Evolutionary conservation across 2,113 vertebrate species (phyloP), one percentile per base, ranked within the genome.

Genomic region (Oryzias woworae): DNA sequence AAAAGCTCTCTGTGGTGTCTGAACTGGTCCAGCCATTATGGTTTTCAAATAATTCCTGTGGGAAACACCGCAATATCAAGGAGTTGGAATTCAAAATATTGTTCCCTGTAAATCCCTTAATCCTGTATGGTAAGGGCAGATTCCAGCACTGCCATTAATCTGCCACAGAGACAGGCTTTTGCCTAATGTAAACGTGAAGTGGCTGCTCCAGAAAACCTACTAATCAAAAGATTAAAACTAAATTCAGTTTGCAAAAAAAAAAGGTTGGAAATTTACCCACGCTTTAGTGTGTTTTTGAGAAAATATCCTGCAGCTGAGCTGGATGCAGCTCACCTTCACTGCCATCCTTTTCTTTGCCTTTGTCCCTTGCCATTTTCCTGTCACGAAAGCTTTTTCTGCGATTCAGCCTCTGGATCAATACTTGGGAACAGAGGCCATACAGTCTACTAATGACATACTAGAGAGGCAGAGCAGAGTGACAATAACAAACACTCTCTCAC

Each of bases 381-480:
- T 73, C 36, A 47, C 78, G 68, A 61, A 87, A 80, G 69, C 83
- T 72, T 44, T 44, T 72, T 56, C 8, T 74, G 26, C 53, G 56
- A 59, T 72, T 53, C 78, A 63, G 77, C 69, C 44, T 15, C 58
- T 68, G 61, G 81, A 88, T 90, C 89, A 72, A 86, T 90, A 87
- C 77, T 24, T 62, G 36, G 49, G 77, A 58, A 80, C 71, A 59
- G 64, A 73, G 75, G 80, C 77, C 71, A 82, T 78, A 59, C 52
- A 62, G 67, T 76, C 56, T 59, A 46, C 73, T 87, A 78, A 82
- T 85, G 85, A 81, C 75, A 75, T 63, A 60, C 58, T 69, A 62
- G 65, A 63, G 62, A 73, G 68, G 62, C 44, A 58, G 61, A 53
- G 53, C 52, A 54, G 58, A 65, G 65, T 54, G 75, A 80, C 69